Evolutionary conservation across 1,140 invertebrate species (phyloP), one percentile per base, ranked within the genome.

Genomic region (Heterodera carotae): DNA sequence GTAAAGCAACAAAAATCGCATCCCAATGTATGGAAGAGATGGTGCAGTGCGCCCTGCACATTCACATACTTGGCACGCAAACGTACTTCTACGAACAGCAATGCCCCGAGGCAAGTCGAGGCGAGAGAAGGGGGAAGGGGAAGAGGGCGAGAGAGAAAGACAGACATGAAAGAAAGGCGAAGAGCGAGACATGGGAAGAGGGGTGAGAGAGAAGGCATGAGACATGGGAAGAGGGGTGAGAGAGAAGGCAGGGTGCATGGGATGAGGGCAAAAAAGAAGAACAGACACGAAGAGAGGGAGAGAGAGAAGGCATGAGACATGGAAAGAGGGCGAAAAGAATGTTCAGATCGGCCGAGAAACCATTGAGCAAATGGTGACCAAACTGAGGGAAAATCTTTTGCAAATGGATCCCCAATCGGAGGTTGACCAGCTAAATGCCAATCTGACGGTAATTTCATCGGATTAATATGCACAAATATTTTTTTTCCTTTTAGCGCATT

Each of bases 21-120:
- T 94, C 93, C 83, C 95, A 99, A 82, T 99, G 96, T 83, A 95
- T 99, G 93, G 96, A 98, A 89, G 92, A 92, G n/a, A 93, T 93
- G 4, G 95, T 98, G 29, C 95, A 98, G 90, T 94, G 95, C 8
- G 95, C 98, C 87, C 90, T 98, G 2, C 94, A 95, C 87, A 94
- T 96, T 25, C 96, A 98, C 88, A 91, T 99, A 68, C 89, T 98
- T 10, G 96, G 97, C 88, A 92, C 94, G 84, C 97, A 97, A 88
- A 91, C 96, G 53, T 94, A 95, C 88, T 97, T 97, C 87, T 93
- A 93, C 83, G 94, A 97, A 87, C 93, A 95, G 84, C 94, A 93
- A 82, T 96, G 96, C 89, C 91, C 92, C 68, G 91, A 93, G 83
- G 93, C 95, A 84, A 56, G 56, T 74, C n/a, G 43, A 31, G 34